Base-by-base conservation (phyloP, 2,113 vertebrate genomes). In the Hucho hucho region DNA sequence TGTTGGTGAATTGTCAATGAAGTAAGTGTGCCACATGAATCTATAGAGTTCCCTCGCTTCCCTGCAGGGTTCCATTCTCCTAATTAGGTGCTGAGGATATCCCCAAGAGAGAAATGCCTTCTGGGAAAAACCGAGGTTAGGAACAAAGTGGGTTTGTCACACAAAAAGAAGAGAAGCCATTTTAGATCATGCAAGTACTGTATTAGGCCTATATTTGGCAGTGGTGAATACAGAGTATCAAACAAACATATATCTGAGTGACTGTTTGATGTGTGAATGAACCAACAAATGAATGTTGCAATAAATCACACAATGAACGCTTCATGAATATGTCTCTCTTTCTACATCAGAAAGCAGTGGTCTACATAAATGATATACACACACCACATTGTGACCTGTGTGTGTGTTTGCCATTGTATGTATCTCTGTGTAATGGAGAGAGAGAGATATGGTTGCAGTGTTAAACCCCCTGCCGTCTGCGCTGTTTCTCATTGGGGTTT, bases 61-160 rank as follows among this genome's bases (percentile, higher is more conserved):
- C 72, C 79, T 79, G 79, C 74, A 70, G 74, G 75, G 87, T 81
- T 73, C 77, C 80, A 80, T 83, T 87, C 84, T 79, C 77, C 64
- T 82, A 84, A 84, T 82, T 78, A 43, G 37, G 37, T 43, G 37
- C 78, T 64, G 81, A 70, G 81, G 82, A 84, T 80, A 84, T 84
- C 79, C 86, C 80, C 86, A 76, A 79, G 88, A 82, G 85, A 79
- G 65, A 22, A 79, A 74, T 79, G 80, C 81, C 82, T 84, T 78
- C 76, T 86, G 83, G 84, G 83, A 85, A 78, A 71, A 73, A 63
- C 72, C 18, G 37, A 72, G 80, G 83, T 81, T 84, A 82, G 75
- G 29, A 32, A 56, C 28, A 28, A 78, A 85, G 86, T 66, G 14
- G 16, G 28, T 86, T 77, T 73, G 74, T 76, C 69, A 72, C 65